Base-by-base conservation (phyloP, 2,888 invertebrate genomes). In the Schizaphis graminum region DNA sequence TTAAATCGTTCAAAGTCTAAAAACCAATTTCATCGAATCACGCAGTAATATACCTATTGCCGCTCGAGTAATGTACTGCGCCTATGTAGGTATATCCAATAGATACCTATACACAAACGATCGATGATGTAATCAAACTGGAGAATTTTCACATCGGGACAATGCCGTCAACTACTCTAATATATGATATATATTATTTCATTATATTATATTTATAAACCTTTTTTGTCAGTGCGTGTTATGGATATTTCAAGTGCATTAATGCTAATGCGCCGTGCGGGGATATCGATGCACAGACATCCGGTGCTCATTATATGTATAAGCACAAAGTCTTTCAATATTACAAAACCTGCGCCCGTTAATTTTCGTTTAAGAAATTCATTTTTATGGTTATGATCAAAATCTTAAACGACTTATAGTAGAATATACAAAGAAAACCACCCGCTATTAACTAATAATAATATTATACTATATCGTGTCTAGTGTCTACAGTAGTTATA, bases 161-260 rank as follows among this genome's bases (percentile, higher is more conserved):
- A 91, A 85, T n/a, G 44, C 85, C 67, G 56, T 49, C 16, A 61
- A 86, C 85, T 57, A 16, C 47, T 24, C 44, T 44, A 41, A 56
- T 84, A 44, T 44, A 53, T 91, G 77, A 77, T 35, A 49, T 84
- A 35, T 92, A 47, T 77, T 35, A 77, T 35, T 35, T 21, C 35
- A 77, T 21, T 77, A 77, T 67, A 67, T 67, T 67, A n/a, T 92
- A 92, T 92, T 88, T 92, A 92, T 92, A 92, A 88, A 92, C 41
- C 28, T 21, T 88, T 88, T 49, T 91, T 84, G 86, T 61, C 85
- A 24, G 85, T 61, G 90, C 93, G 90, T 90, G 93, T 90, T 93
- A 90, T 61, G 90, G 93, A 90, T 94, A 94, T 85, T 90, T 94
- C 93, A 86, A 94, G 90, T 94, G 85, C 93, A 86, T 90, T 86